Evolutionary conservation across 2,113 vertebrate species (phyloP), one percentile per base, ranked within the genome.

Genomic region (Centrocercus urophasianus): DNA sequence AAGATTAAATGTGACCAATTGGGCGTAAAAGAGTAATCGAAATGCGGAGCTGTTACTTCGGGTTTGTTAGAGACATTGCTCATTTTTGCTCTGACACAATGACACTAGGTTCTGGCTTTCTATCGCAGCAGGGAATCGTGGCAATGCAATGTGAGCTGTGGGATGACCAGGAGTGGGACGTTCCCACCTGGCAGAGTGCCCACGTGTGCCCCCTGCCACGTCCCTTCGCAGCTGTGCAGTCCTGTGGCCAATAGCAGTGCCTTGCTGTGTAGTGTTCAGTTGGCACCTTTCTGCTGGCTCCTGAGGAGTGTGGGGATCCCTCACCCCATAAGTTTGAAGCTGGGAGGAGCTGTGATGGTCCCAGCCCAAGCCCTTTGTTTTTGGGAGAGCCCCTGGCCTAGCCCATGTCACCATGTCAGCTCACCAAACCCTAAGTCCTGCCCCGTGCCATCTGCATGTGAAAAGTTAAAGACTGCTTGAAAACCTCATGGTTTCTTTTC

Each of bases 1-100:
- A 78, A 95, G 93, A 95, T 95, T 95, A 93, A 96, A 97, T 93
- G 94, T 96, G 89, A 85, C 94, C 96, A 96, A 95, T 91, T 97
- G 95, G 89, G 93, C 75, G 20, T 95, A 96, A 97, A 97, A 95
- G 88, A 95, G 89, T 89, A 95, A 96, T 93, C 75, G 56, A 95
- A 97, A 95, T 77, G 85, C 50, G 89, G 93, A 91, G 83, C 95
- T 96, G 89, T 93, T 89, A 88, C 88, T 67, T 72, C 91, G 91
- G 89, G 77, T 95, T 96, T 95, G 79, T 83, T 96, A 81, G 83
- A 93, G 22, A 79, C 72, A 75, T 80, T 88, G 88, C 91, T 96
- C 70, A 80, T 90, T 91, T 95, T 83, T 83, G 89, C 67, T 90
- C 47, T 88, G 93, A 93, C 88, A 78, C 1, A 12, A 81, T 19